A percentile compares a stretch with the other conserved stretches of the same genome.
phyloP scores from a whole-genome alignment of 2,113 vertebrate species.

The Isichthys henryi region DNA sequence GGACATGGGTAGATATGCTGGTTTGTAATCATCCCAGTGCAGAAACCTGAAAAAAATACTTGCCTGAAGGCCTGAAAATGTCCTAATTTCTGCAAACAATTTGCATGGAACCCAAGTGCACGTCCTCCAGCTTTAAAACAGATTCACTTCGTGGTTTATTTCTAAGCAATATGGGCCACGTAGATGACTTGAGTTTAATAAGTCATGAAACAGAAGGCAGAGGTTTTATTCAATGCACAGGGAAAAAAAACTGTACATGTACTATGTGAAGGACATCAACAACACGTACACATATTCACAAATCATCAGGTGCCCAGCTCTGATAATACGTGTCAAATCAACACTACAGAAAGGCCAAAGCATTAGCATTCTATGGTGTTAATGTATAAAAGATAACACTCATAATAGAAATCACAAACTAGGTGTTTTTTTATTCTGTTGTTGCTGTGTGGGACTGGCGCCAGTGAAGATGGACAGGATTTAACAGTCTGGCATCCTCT shows the following conservation, averaged over 20 bases:
- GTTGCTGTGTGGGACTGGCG: not conserved
- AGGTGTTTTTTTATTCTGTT: not conserved
- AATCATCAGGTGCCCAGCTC: not conserved
- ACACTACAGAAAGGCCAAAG: constrained; percentile 23
- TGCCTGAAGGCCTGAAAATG: not conserved
- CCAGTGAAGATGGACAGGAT: not conserved
- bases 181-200: constrained; percentile 4
- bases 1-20: not conserved
- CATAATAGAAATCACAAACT: constrained; percentile 12
- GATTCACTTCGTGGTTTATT: not conserved
- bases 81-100: not conserved
- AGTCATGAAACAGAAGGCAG: constrained; percentile 19
- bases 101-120: not conserved
- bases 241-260: constrained; percentile 43
- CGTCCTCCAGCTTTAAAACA: not conserved
- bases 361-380: constrained; percentile 14
- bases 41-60: not conserved
- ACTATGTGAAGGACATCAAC: constrained; percentile 34
- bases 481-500: constrained; percentile 10
- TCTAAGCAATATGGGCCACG: not conserved
- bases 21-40: not conserved
- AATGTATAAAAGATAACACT: constrained; percentile 25
- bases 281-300: constrained; percentile 35
- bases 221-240: constrained; percentile 39
- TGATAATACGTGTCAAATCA: constrained; percentile 11